phyloP scores from a whole-genome alignment of 2,113 vertebrate genomes.

The Thalassoma bifasciatum region DNA sequence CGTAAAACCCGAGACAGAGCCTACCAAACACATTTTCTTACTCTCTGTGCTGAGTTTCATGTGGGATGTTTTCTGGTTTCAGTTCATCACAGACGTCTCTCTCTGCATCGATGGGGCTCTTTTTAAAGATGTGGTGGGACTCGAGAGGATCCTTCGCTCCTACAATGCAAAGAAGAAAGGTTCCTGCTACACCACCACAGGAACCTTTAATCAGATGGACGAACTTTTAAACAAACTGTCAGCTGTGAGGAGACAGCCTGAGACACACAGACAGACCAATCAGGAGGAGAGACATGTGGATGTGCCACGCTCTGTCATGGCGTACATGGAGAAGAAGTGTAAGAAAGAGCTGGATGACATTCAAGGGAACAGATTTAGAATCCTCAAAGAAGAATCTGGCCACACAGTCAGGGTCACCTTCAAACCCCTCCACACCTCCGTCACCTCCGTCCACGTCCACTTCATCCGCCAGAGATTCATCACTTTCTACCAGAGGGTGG shows the following conservation, averaged over 20 bases:
- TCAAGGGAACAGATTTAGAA: constrained; percentile 2
- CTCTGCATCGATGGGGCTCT: constrained; percentile 14
- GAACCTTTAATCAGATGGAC: constrained; percentile 58
- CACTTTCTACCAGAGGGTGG: constrained; percentile 78
- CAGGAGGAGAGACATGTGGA: constrained; percentile 20
- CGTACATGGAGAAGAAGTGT: constrained; percentile 67
- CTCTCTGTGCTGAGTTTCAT: background rate
- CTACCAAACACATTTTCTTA: too few relatives aligned
- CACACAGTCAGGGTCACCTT: constrained; percentile 22
- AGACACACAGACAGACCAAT: background rate
- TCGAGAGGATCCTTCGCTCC: constrained; percentile 5
- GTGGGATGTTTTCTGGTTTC: constrained; percentile 38
- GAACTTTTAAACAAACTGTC: background rate
- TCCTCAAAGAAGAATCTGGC: background rate
- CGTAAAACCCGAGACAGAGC: too few relatives aligned
- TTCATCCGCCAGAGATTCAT: constrained; percentile 73
- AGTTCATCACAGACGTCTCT: constrained; percentile 71
- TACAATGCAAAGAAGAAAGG: fast-evolving
- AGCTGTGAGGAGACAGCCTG: fast-evolving
- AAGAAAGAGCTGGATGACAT: constrained; percentile 50
- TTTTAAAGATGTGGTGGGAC: constrained; percentile 5
- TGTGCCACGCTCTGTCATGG: constrained; percentile 48
- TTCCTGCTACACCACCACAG: constrained; percentile 13
- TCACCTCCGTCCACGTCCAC: background rate
- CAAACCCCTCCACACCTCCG: fast-evolving